Percentiles rank a stretch among this genome's conserved stretches.
phyloP scores from a whole-genome alignment of 1,140 invertebrate genomes.

The Aethina tumida region DNA sequence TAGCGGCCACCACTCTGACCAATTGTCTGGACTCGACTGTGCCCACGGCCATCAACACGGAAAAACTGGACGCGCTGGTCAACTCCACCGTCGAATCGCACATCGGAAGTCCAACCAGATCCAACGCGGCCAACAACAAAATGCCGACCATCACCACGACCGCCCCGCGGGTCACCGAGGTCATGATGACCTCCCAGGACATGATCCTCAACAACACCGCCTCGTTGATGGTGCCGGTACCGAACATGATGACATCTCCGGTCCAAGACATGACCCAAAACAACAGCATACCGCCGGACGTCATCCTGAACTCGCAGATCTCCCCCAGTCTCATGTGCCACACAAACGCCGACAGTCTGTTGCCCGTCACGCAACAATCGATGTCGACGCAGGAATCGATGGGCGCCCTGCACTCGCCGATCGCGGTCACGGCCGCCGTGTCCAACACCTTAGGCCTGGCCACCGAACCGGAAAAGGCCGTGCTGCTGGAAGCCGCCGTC shows the following conservation, averaged over 20 bases:
- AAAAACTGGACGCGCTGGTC: constrained; percentile 52
- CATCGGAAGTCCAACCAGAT: constrained; percentile 35
- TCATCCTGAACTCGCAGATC: constrained; percentile 51
- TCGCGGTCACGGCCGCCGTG: constrained; percentile 2
- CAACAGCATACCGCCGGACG: constrained; percentile 41
- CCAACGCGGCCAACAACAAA: constrained; percentile 9
- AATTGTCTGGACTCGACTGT: constrained; percentile 40
- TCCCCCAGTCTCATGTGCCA: constrained; percentile 46
- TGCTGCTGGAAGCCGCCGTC: constrained; percentile 53
- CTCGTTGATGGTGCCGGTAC: constrained; percentile 31
- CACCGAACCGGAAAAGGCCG: constrained; percentile 53
- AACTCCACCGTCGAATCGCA: constrained; percentile 52
- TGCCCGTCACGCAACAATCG: constrained; percentile 9
- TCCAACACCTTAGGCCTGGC: constrained; percentile 38
- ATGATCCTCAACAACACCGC: constrained; percentile 38
- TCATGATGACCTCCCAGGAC: constrained; percentile 43
- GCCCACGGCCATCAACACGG: constrained; percentile 35
- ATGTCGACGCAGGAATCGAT: constrained; percentile 31
- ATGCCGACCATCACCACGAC: constrained; percentile 13
- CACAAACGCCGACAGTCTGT: constrained; percentile 21
- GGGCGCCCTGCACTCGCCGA: constrained; percentile 27
- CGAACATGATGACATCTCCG: constrained; percentile 21
- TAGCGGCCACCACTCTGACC: constrained; percentile 34
- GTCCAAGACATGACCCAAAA: constrained; percentile 22
- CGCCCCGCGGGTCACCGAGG: constrained; percentile 26